Percentiles rank a stretch among this genome's conserved stretches.
Evolutionary conservation across 1,140 invertebrate genomes (phyloP).

Genomic region (Sminthurides bifidus): DNA sequence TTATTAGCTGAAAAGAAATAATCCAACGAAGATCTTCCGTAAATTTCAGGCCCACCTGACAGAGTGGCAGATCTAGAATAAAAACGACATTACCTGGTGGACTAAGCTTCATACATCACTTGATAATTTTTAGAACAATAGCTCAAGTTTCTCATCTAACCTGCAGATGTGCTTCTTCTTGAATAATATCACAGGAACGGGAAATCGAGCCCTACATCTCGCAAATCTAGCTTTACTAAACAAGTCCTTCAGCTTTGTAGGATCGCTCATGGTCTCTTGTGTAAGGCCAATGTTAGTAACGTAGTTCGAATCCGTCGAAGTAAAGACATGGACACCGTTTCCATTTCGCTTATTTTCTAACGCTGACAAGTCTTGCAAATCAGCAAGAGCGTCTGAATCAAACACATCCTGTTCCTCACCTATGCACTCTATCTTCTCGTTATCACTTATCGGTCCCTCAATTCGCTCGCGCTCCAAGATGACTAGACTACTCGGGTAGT

Average conservation of each 20-base stretch:
- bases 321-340: conserved; percentile 5
- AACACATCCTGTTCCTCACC: too few relatives aligned
- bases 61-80: conserved; percentile 49
- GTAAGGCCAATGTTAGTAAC: neutral
- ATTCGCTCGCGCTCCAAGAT: conserved; percentile 53
- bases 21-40: conserved; percentile 50
- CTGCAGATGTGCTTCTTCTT: conserved; percentile 59
- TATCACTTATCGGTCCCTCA: too few relatives aligned
- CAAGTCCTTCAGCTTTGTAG: conserved; percentile 24
- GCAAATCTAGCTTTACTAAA: conserved; percentile 40
- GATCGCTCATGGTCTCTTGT: neutral
- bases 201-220: conserved; percentile 62
- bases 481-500: conserved; percentile 51
- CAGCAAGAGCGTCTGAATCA: too few relatives aligned
- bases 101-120: neutral
- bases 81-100: neutral
- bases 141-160: conserved; percentile 30
- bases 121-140: neutral
- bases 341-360: too few relatives aligned
- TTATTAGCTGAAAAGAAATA: conserved; percentile 40
- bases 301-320: neutral
- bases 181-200: conserved; percentile 64
- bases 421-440: too few relatives aligned
- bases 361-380: too few relatives aligned
- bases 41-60: conserved; percentile 61